phyloP scores from a whole-genome alignment of 2,888 invertebrate species.

The Campopleginae sp. region DNA sequence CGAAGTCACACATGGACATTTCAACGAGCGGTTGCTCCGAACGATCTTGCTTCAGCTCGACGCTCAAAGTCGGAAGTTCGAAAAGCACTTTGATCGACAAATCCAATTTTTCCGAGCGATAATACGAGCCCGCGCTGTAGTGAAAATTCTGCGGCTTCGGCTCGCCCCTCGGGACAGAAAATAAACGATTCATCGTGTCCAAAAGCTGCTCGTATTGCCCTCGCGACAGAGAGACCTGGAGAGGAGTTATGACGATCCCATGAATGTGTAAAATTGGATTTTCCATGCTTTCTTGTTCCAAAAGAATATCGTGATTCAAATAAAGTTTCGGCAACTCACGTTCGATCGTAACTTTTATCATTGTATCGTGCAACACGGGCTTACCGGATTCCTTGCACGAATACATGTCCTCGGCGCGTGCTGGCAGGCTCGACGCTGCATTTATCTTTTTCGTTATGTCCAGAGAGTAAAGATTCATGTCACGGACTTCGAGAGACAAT shows the following conservation, averaged over 20 bases:
- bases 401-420: conserved; percentile 89
- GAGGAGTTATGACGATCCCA: conserved; percentile 92
- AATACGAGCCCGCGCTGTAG: conserved; percentile 74
- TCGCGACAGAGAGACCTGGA: conserved; percentile 94
- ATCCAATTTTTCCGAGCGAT: conserved; percentile 78
- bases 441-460: conserved; percentile 85
- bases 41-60: conserved; percentile 90
- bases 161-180: conserved; percentile 80
- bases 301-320: conserved; percentile 66
- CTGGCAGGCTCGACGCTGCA: conserved; percentile 81
- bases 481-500: conserved; percentile 88
- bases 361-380: conserved; percentile 95
- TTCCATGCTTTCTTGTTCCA: conserved; percentile 68
- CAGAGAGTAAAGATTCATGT: conserved; percentile 94
- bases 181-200: conserved; percentile 86
- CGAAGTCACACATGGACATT: conserved; percentile 93
- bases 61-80: conserved; percentile 90
- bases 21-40: conserved; percentile 93
- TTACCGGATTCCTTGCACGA: conserved; percentile 90
- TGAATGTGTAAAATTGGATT: conserved; percentile 80
- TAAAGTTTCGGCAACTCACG: conserved; percentile 80
- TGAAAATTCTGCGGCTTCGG: conserved; percentile 78
- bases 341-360: conserved; percentile 89
- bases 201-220: conserved; percentile 96
- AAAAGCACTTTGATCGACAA: conserved; percentile 87